Evolutionary conservation across 2,797 vertebrate genomes (phyloP), one percentile per base, ranked within the genome.

Genomic region (Bryconaethiops microstoma): DNA sequence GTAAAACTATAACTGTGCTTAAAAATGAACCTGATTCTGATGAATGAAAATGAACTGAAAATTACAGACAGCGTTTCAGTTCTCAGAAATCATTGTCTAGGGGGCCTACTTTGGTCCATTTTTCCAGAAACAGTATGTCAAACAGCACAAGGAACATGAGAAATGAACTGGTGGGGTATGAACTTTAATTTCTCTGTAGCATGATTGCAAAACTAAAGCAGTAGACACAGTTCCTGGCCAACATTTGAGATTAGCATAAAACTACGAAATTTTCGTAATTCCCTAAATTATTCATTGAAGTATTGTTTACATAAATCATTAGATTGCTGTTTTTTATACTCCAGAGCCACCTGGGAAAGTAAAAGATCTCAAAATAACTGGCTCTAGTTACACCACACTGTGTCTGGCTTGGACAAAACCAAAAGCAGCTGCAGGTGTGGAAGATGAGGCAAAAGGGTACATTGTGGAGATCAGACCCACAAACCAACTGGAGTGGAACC

Each of bases 391-490:
- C 82, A 93, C 88, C 16, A 94, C 93, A 17, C 83, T 98, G 85
- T 93, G 93, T 1, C 83, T 98, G 89, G 92, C 93, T 19, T 98
- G 97, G 97, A 92, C 63, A 35, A 94, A 90, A 89, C 96, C 96
- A 0, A 94, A 90, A 55, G 63, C 84, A 35, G 83, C 92, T 6
- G 89, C 92, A 2, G 94, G 92, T 1, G 81, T 88, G 8, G 87
- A 91, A 84, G 93, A 91, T 10, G 90, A 91, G 48, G 94, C 95
- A 70, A 94, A 93, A 65, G 96, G 96, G 0, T 98, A 97, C 8
- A 90, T 94, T 57, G 95, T 97, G 85, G 96, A 97, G 88, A 92
- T 97, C 85, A 90, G 94, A 71, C 89, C 90, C 81, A 87, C 89
- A 7, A 91, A 92, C 62, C 91, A 82, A 87, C 83, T 91, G 9